phyloP scores from a whole-genome alignment of 1,140 invertebrate genomes.

The Drosophila nannoptera region DNA sequence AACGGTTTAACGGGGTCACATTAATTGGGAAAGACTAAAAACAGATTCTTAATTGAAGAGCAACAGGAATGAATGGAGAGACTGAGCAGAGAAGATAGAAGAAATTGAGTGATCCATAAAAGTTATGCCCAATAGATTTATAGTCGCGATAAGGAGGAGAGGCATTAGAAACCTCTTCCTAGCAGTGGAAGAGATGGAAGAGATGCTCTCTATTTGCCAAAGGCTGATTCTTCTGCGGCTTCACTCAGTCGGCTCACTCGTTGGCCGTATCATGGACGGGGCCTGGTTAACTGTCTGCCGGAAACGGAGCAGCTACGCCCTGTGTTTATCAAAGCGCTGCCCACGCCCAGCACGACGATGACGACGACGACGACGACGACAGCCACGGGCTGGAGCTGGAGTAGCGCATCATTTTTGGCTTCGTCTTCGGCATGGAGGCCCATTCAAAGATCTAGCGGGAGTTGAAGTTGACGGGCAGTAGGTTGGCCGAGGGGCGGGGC shows the following conservation, averaged over 20 bases:
- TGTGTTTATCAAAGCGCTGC: conserved; percentile 37
- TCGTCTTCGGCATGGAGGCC: not conserved
- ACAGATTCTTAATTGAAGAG: not conserved
- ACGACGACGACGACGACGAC: conserved; percentile 18
- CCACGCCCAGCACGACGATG: conserved; percentile 26
- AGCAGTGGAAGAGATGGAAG: too few relatives aligned
- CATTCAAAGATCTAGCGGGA: not conserved
- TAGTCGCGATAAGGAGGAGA: too few relatives aligned
- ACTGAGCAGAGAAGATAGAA: too few relatives aligned
- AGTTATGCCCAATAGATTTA: too few relatives aligned
- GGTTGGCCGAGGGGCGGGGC: not conserved
- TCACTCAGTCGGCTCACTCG: not conserved
- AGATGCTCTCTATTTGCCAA: too few relatives aligned
- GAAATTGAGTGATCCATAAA: too few relatives aligned
- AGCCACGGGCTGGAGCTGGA: conserved; percentile 12
- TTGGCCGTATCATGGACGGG: conserved; percentile 4
- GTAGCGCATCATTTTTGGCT: conserved; percentile 36
- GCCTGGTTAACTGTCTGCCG: conserved; percentile 18
- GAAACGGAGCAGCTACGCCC: conserved; percentile 36
- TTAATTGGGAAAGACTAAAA: not conserved
- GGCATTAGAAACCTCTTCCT: too few relatives aligned
- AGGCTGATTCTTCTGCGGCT: not conserved
- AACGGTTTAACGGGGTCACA: not conserved
- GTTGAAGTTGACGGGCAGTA: not conserved
- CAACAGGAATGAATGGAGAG: not conserved